These are phyloP conservation scores for Probosciger aterrimus DNA, from an alignment of 2,113 vertebrate species.

Conservation along the genomic window DNA sequence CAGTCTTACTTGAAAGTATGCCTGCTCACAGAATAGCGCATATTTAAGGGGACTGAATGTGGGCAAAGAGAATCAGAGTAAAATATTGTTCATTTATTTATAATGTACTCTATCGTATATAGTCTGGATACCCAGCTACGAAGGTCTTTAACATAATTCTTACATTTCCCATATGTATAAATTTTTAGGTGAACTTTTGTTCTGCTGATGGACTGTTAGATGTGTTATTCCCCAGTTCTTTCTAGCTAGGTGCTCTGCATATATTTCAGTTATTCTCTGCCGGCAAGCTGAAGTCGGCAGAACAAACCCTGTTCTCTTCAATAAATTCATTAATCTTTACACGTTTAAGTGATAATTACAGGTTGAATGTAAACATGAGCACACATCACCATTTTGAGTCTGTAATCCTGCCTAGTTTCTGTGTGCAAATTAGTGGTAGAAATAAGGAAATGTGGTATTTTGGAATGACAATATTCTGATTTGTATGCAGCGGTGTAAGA, in stretches of 20 bases:
- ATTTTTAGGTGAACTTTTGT: background rate
- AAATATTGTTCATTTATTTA: background rate
- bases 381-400: background rate
- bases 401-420: background rate
- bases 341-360: background rate
- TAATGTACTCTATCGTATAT: background rate
- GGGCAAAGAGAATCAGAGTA: background rate
- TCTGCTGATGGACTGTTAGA: background rate
- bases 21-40: background rate
- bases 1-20: background rate
- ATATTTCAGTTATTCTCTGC: background rate
- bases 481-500: background rate
- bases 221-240: background rate
- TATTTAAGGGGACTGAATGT: background rate
- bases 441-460: background rate
- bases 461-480: background rate
- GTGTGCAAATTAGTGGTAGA: background rate
- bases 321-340: background rate
- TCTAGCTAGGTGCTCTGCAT: background rate
- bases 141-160: background rate
- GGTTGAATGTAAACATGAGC: background rate
- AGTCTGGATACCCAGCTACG: background rate
- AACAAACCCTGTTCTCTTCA: background rate
- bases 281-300: background rate
- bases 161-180: background rate